Conservation (phyloP, 1,140 invertebrate genomes). For the Meloidogyne floridensis region DNA sequence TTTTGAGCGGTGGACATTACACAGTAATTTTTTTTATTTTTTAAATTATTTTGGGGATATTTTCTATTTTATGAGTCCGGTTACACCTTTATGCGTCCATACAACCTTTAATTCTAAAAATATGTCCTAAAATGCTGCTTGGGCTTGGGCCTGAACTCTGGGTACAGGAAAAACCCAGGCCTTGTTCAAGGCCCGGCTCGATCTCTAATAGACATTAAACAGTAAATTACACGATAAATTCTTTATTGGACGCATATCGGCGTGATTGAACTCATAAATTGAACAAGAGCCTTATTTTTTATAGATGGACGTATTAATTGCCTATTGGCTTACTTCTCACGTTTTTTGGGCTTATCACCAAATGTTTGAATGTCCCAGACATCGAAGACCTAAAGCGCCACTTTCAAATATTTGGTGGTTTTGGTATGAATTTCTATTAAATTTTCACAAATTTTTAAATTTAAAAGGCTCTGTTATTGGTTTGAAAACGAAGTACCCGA, state of each 20-base stretch:
- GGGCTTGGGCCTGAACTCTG: too few relatives aligned
- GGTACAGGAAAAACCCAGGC: too few relatives aligned
- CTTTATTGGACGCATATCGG: too few relatives aligned
- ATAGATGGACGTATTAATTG: conserved; percentile 56
- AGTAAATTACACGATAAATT: too few relatives aligned
- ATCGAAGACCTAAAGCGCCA: conserved; percentile 53
- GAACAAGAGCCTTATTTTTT: not conserved
- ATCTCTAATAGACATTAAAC: too few relatives aligned
- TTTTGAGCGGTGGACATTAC: conserved; percentile 64
- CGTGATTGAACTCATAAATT: too few relatives aligned
- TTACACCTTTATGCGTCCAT: too few relatives aligned
- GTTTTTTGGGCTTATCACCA: conserved; percentile 65
- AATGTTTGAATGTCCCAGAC: conserved; percentile 59
- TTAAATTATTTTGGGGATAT: too few relatives aligned
- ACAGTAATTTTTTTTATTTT: conserved; percentile 45
- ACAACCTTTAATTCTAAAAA: too few relatives aligned
- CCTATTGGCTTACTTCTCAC: conserved; percentile 62
- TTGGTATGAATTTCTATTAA: conserved; percentile 60
- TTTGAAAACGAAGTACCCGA: conserved; percentile 58
- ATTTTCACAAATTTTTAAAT: conserved; percentile 14
- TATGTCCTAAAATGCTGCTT: too few relatives aligned
- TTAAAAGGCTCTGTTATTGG: not conserved
- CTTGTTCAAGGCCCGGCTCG: too few relatives aligned
- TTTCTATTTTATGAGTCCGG: too few relatives aligned
- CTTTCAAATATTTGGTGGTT: conserved; percentile 63